phyloP scores from a whole-genome alignment of 2,113 vertebrate genomes.

The Halcyon malimbica region DNA sequence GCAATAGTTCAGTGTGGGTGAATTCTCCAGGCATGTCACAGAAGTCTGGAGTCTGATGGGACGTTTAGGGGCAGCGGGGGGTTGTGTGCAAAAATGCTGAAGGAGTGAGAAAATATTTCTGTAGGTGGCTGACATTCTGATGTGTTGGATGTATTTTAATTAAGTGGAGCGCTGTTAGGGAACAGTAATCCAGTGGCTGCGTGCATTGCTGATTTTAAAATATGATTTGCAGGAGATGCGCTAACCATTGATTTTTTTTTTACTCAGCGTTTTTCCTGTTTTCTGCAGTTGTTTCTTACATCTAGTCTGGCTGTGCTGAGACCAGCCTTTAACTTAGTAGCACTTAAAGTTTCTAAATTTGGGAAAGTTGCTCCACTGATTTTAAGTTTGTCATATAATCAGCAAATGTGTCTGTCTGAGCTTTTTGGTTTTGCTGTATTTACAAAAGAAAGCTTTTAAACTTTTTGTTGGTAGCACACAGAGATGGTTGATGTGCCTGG shows the following conservation, averaged over 20 bases:
- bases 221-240: neutral
- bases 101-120: slow-evolving; percentile 34
- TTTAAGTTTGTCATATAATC: neutral
- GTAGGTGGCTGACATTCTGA: slow-evolving; percentile 32
- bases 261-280: neutral
- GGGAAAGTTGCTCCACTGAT: neutral
- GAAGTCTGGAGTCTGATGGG: neutral
- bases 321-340: neutral
- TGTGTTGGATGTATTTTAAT: neutral
- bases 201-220: neutral
- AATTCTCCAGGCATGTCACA: neutral
- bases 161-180: neutral
- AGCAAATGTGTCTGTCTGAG: neutral
- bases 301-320: neutral
- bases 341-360: neutral
- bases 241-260: neutral
- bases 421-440: neutral
- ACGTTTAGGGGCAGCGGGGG: neutral
- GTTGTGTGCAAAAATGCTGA: slow-evolving; percentile 17
- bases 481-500: neutral
- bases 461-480: neutral
- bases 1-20: neutral
- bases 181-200: neutral
- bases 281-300: neutral
- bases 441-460: slow-evolving; percentile 2